Evolutionary conservation across 2,888 invertebrate species (phyloP).

Genomic region (Tetramorium bicarinatum): DNA sequence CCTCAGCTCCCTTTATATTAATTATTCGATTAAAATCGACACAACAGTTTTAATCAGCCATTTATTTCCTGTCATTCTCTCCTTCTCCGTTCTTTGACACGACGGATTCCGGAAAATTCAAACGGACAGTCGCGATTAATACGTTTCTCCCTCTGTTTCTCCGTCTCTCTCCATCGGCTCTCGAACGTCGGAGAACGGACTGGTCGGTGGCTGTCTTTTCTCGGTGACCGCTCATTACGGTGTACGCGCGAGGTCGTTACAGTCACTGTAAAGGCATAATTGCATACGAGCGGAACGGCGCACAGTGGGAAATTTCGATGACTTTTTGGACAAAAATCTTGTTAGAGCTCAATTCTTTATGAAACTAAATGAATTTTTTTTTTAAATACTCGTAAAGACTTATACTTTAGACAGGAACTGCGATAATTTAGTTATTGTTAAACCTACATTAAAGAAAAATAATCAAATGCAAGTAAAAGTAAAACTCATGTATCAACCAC

Average conservation of each 20-base stretch:
- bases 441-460: too few species aligned
- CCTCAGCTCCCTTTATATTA: background rate
- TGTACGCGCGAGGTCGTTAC: conserved; percentile 52
- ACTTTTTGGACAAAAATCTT: too few species aligned
- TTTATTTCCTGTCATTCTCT: conserved; percentile 13
- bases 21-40: background rate
- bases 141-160: conserved; percentile 31
- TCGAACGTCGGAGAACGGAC: conserved; percentile 22
- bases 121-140: conserved; percentile 43
- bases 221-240: conserved; percentile 49
- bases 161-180: conserved; percentile 1
- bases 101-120: conserved; percentile 30
- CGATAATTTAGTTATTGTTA: too few species aligned
- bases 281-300: conserved; percentile 53
- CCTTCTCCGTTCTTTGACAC: background rate
- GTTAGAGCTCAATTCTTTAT: too few species aligned
- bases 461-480: too few species aligned
- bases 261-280: conserved; percentile 53
- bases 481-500: too few species aligned
- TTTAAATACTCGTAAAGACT: too few species aligned
- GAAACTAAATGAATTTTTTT: too few species aligned
- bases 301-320: too few species aligned
- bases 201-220: conserved; percentile 28
- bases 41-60: background rate
- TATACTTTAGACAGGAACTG: too few species aligned